These are phyloP conservation scores for Hoplostethus atlanticus DNA, from an alignment of 2,797 vertebrate genomes.

Conservation along the genomic window DNA sequence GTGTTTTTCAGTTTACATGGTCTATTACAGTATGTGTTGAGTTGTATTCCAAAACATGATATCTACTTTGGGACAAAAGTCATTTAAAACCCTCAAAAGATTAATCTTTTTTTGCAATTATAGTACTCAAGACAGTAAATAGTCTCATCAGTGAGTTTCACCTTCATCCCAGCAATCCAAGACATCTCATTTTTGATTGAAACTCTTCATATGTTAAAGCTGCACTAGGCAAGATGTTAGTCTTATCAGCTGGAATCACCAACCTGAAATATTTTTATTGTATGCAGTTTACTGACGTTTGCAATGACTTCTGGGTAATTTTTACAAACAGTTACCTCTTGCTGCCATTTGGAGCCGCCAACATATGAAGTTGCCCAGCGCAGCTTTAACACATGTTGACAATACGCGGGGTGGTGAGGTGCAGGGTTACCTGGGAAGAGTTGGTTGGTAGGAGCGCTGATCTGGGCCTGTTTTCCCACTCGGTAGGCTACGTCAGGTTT, in stretches of 20 bases:
- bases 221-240: not conserved
- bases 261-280: no score
- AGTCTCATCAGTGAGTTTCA: not conserved
- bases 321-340: no score
- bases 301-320: no score
- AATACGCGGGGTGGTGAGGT: not conserved
- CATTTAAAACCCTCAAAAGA: not conserved
- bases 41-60: not conserved
- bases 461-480: conserved; percentile 91
- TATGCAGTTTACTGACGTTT: no score
- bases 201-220: not conserved
- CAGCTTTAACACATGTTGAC: not conserved
- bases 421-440: conserved; percentile 91
- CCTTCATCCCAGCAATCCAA: conserved; percentile 8
- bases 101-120: conserved; percentile 9
- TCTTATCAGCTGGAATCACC: no score
- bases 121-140: conserved; percentile 27
- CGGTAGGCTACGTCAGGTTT: conserved; percentile 93
- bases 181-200: not conserved
- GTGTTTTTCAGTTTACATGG: not conserved
- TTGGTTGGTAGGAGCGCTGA: conserved; percentile 95
- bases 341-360: no score
- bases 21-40: conserved; percentile 8
- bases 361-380: no score
- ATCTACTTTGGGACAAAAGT: not conserved